phyloP scores from a whole-genome alignment of 1,140 invertebrate genomes.

The Leptopilina boulardi region DNA sequence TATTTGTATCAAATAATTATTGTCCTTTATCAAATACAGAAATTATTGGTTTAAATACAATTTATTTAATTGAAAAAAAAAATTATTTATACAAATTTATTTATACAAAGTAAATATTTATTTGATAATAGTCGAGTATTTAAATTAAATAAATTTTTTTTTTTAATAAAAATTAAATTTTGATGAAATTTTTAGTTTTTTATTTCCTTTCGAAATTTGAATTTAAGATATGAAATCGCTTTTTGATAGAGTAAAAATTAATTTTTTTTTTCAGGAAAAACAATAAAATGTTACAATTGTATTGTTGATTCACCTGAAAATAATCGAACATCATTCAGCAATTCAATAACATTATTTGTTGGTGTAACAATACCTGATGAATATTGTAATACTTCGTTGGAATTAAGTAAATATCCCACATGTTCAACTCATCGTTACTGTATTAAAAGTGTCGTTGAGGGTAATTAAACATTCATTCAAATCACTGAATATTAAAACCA shows the following conservation, averaged over 20 bases:
- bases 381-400: constrained; percentile 1
- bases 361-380: constrained; percentile 16
- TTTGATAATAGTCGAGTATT: no score
- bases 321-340: constrained; percentile 6
- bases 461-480: neutral
- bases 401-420: neutral
- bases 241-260: neutral
- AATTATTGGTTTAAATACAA: no score
- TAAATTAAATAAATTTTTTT: no score
- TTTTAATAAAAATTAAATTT: no score
- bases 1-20: no score
- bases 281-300: constrained; percentile 9
- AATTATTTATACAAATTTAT: no score
- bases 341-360: neutral
- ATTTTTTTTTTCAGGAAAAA: constrained; percentile 7
- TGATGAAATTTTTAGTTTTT: no score
- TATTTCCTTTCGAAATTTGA: no score
- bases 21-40: no score
- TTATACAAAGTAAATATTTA: no score
- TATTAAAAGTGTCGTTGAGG: neutral
- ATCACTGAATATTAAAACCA: neutral
- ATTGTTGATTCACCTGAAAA: constrained; percentile 3
- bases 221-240: no score
- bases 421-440: constrained; percentile 9
- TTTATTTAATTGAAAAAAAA: no score